A percentile compares a stretch with the other conserved stretches of the same genome.
These are phyloP conservation scores for Hippocampus kuda DNA, from an alignment of 2,797 vertebrate genomes.

Conservation along the genomic window DNA sequence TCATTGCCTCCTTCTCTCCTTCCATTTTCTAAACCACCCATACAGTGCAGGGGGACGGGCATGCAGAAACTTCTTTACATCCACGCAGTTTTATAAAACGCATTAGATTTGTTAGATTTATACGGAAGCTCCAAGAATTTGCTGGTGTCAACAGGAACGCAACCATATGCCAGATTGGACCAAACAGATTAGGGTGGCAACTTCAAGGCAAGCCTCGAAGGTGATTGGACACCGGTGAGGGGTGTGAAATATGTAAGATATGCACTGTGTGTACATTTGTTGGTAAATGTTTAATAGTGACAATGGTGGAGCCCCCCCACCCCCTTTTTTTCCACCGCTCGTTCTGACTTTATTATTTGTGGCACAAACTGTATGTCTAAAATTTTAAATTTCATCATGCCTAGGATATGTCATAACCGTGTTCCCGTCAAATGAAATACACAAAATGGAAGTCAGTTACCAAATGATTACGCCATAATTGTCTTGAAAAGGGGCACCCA, in stretches of 20 bases:
- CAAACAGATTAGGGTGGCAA: constrained; percentile 48
- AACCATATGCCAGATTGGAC: constrained; percentile 45
- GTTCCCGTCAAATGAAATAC: constrained; percentile 8
- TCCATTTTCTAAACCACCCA: too few relatives aligned
- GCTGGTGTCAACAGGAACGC: constrained; percentile 18
- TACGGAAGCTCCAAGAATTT: constrained; percentile 17
- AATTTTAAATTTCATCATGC: constrained; percentile 4
- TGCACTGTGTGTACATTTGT: not conserved
- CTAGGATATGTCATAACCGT: constrained; percentile 16
- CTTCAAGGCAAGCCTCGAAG: constrained; percentile 32
- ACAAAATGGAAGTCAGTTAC: not conserved
- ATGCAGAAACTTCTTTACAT: not conserved
- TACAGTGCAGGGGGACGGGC: too few relatives aligned
- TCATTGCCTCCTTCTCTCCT: too few relatives aligned
- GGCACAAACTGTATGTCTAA: not conserved
- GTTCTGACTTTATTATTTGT: not conserved
- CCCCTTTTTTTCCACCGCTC: not conserved
- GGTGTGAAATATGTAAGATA: constrained; percentile 22
- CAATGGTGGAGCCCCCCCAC: not conserved
- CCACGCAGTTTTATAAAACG: not conserved
- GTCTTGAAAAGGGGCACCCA: not conserved
- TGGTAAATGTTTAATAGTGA: not conserved
- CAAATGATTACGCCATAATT: not conserved
- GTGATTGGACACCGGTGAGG: constrained; percentile 36
- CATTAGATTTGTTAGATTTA: not conserved